Base-by-base conservation (phyloP, 2,888 invertebrate genomes). In the Frankliniella intonsa region DNA sequence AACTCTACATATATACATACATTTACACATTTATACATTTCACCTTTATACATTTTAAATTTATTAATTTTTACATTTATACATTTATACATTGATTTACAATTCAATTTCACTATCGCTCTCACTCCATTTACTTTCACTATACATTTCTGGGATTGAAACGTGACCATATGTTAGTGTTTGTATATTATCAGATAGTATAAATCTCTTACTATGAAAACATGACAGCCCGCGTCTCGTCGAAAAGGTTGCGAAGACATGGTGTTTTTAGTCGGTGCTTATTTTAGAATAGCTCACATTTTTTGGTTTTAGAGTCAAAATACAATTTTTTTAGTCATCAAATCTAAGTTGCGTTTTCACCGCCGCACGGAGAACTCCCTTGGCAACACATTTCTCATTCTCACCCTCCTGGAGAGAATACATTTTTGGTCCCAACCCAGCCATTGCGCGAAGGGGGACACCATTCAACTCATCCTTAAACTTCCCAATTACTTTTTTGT, bases 401-500 rank as follows among this genome's bases (percentile, higher is more conserved):
- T 65, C 65, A 17, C 65, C n/a, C n/a, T 9, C 9, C n/a, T 10
- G 65, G 8, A 65, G 2, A 19, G 65, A 17, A n/a, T 83, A 83
- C 84, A 84, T 84, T 84, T 83, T 84, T 83, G 83, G 83, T 81
- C 81, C 19, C 1, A 65, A 19, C 1, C 65, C 65, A n/a, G n/a
- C 65, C n/a, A 17, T 19, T 10, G 65, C 17, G 9, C n/a, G 17
- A 10, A 65, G 14, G 9, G 65, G 65, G 3, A 19, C n/a, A 17
- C n/a, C 17, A 65, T 65, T 65, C 65, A 65, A 19, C 8, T 65
- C 65, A 19, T 65, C 65, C n/a, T 65, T 65, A n/a, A 65, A 65
- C n/a, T 65, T 65, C 3, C n/a, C 65, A 65, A 10, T 9, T 1
- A n/a, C n/a, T n/a, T n/a, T 65, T n/a, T 65, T 65, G n/a, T 65